A percentile compares a stretch with the other conserved stretches of the same genome.
These are phyloP conservation scores for Pandion haliaetus DNA, from an alignment of 2,113 vertebrate species.

Conservation along the genomic window DNA sequence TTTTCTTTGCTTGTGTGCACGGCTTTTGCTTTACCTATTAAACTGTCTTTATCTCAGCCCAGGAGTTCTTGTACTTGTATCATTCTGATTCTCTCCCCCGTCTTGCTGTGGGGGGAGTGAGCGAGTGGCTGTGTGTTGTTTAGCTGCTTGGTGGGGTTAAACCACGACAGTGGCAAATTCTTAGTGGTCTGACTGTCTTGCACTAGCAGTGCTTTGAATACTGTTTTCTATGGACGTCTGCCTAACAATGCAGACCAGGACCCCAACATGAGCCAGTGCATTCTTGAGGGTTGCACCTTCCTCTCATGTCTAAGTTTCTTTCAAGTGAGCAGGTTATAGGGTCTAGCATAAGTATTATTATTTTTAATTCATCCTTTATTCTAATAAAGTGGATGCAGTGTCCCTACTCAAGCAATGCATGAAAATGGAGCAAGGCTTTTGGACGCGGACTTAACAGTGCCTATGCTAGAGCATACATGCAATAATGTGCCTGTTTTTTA, in stretches of 20 bases:
- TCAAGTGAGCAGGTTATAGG: not conserved
- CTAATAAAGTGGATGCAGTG: not conserved
- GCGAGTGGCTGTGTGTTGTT: not conserved
- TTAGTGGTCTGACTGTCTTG: not conserved
- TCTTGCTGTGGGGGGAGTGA: not conserved
- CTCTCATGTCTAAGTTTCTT: not conserved
- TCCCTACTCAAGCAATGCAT: not conserved
- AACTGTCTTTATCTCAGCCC: not conserved
- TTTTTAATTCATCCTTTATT: not conserved
- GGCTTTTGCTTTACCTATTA: not conserved
- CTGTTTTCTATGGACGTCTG: fast-evolving
- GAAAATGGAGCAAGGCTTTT: not conserved
- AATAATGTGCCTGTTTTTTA: not conserved
- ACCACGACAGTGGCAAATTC: fast-evolving
- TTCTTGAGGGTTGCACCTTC: not conserved
- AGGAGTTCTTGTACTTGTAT: not conserved
- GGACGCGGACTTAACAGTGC: not conserved
- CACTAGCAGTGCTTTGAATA: not conserved
- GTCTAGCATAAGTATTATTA: not conserved
- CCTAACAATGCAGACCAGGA: not conserved
- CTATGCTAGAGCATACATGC: not conserved
- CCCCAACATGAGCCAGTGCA: not conserved
- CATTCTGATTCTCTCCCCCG: not conserved
- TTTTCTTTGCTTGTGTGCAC: not conserved
- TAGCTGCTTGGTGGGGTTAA: not conserved